Evolutionary conservation across 1,140 invertebrate species (phyloP), one percentile per base, ranked within the genome.

Genomic region (Pseudachorutes palmiensis): DNA sequence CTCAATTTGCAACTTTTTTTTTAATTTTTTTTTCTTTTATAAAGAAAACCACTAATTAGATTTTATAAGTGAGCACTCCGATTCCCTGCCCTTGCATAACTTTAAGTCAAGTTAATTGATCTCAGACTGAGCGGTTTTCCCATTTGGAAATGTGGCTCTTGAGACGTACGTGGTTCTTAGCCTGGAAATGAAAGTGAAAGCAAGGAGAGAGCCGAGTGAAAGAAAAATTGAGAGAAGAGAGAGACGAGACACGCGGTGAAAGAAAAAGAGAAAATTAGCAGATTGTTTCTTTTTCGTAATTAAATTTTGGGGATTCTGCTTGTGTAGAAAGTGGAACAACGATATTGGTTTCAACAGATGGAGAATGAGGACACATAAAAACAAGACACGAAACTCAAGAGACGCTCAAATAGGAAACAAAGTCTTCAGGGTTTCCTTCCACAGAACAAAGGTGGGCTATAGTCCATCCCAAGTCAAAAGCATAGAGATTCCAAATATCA

Each of bases 121-220:
- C n/a, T n/a, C n/a, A n/a, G n/a, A n/a, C n/a, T n/a, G n/a, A n/a
- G n/a, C n/a, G n/a, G n/a, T n/a, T n/a, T n/a, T n/a, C n/a, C n/a
- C n/a, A n/a, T n/a, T n/a, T n/a, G n/a, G n/a, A n/a, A n/a, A n/a
- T n/a, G n/a, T n/a, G n/a, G n/a, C n/a, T n/a, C n/a, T n/a, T n/a
- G n/a, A n/a, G n/a, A n/a, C n/a, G n/a, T n/a, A 45, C 9, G 36
- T 45, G 36, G 19, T 12, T 45, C 36, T 12, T 19, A 45, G 36
- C 9, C 19, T 12, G 36, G 19, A 45, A 45, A 45, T 45, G 36
- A 45, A 65, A 31, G 70, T 62, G 63, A 69, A 70, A 73, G 69
- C 67, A 73, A 70, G 72, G 69, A 69, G 70, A 64, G 68, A 72
- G 67, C 65, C 64, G 65, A 69, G 62, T 62, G 67, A 72, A 65